Conservation (phyloP, 2,113 vertebrate genomes). For the Pluvialis apricaria region DNA sequence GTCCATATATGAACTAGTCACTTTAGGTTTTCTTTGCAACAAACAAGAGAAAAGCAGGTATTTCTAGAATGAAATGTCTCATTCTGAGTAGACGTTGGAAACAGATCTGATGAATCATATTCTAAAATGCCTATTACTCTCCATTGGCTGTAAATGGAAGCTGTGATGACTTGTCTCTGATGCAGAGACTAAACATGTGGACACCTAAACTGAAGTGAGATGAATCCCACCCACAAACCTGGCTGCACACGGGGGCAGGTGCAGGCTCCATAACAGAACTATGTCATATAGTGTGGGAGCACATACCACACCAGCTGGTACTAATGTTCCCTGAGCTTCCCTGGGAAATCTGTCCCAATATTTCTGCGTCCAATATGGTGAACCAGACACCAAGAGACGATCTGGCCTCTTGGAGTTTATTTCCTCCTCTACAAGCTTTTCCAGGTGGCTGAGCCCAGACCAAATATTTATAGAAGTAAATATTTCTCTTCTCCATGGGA, state of each 20-base stretch:
- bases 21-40: neutral
- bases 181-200: neutral
- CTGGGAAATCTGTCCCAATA: neutral
- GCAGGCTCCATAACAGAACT: neutral
- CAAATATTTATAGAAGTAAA: conserved; percentile 46
- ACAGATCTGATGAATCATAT: neutral
- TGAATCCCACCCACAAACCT: neutral
- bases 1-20: neutral
- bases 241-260: neutral
- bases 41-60: neutral
- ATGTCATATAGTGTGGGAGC: neutral
- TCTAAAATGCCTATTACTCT: neutral
- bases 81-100: neutral
- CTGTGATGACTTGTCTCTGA: neutral
- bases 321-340: neutral
- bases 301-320: neutral
- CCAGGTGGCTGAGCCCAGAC: conserved; percentile 37
- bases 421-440: conserved; percentile 17
- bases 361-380: neutral
- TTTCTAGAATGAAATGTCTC: neutral
- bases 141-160: neutral
- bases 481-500: conserved; percentile 48
- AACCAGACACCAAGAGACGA: neutral
- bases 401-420: conserved; percentile 15
- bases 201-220: neutral